Evolutionary conservation across 2,797 vertebrate genomes (phyloP), one percentile per base, ranked within the genome.

Genomic region (Epinephelus awoara): DNA sequence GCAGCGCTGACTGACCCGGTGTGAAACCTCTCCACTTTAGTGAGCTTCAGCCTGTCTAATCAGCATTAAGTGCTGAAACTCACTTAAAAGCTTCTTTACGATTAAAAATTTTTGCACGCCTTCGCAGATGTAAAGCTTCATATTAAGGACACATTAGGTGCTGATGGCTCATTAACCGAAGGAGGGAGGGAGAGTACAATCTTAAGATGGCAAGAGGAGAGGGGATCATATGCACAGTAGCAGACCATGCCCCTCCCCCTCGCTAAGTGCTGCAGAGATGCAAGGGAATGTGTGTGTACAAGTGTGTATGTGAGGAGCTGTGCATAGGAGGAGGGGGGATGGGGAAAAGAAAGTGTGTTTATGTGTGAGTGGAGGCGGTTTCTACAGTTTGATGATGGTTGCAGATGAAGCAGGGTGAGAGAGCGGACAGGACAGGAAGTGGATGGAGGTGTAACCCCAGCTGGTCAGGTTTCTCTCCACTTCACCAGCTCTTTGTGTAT

Each of bases 251-350:
- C 89, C 93, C 90, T 86, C 92, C 92, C 87, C 87, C 92, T 55
- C 69, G 2, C 90, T 93, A 92, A 93, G 92, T 92, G 91, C 90
- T 89, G 91, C 84, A 92, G 87, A 88, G 90, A 91, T 90, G 90
- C 55, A 58, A 86, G 85, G 68, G 86, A 80, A 80, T 49, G 73
- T 69, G 83, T 81, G 54, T 70, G 81, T 59, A 55, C 67, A 38
- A 65, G 64, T 15, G 74, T 70, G 67, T 75, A 52, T 75, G 74
- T 40, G 54, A 73, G 61, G 61, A 72, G 80, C n/a, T 79, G 69
- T 82, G 69, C 56, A 46, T 62, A 75, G 52, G 62, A 64, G 61
- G 74, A 29, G 55, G 63, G 63, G 77, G 62, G 40, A 34, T 38
- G 84, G 66, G 67, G 47, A 29, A 46, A 55, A 72, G 67, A 82